Base-by-base conservation (phyloP, 2,888 invertebrate genomes). In the Hyppa rectilinea region DNA sequence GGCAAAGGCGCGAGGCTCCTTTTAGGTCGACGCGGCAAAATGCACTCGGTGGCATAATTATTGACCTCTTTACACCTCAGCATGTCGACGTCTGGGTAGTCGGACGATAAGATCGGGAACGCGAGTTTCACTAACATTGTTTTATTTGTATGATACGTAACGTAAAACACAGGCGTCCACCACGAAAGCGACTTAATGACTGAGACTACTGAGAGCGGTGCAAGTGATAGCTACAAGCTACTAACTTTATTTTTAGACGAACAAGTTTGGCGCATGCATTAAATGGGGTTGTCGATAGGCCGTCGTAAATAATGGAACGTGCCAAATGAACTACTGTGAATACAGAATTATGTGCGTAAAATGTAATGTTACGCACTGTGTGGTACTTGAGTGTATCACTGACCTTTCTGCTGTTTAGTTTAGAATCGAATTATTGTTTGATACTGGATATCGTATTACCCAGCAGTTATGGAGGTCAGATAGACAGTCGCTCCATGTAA, bases 41-140 rank as follows among this genome's bases (percentile, higher is more conserved):
- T 92, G 79, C 93, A 95, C 78, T 95, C 94, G 0, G 93, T 93
- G 5, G 91, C 92, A 60, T 91, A 94, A 74, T 83, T 86, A 63
- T 92, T 93, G n/a, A 89, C 81, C 53, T 94, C 94, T 56, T 93
- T 95, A 69, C 88, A 87, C 82, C 92, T 88, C 69, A 95, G 74
- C 94, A 95, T 94, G 71, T 94, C 94, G 0, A 94, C 92, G 84
- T 94, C 94, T 12, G 92, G 91, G 63, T 92, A 93, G 31, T 88
- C 85, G 38, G 89, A 85, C 64, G 86, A 82, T 38, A 91, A 80
- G 34, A 89, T 85, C 43, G 92, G 91, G 74, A 92, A 92, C 52
- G 92, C 84, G 17, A 94, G 88, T 88, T 95, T 95, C 76, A 93
- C 91, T 72, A 95, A 81, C 94, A 94, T 94, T 84, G 70, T 89